These are phyloP conservation scores for Phoronis australis DNA, from an alignment of 2,888 invertebrate genomes.

Conservation along the genomic window DNA sequence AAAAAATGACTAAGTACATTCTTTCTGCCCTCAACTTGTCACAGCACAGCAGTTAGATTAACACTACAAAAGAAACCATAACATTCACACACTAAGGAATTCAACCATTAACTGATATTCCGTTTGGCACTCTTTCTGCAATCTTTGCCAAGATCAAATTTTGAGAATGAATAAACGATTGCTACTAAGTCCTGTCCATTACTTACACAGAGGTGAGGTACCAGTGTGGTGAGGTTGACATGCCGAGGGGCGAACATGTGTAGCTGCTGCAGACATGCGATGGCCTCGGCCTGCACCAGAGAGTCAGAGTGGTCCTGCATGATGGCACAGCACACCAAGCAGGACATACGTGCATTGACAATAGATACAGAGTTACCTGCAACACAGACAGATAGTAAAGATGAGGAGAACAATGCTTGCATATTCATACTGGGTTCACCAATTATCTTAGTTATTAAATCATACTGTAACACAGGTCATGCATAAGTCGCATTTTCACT, in stretches of 20 bases:
- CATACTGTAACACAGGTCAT: not conserved
- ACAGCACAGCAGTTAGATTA: no score
- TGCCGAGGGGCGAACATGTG: conserved; percentile 96
- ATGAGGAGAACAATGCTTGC: not conserved
- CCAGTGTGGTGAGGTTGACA: conserved; percentile 85
- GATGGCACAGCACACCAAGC: conserved; percentile 88
- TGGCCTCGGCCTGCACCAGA: conserved; percentile 90
- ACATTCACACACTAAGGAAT: no score
- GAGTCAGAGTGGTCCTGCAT: conserved; percentile 71
- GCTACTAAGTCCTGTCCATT: no score
- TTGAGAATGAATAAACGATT: no score
- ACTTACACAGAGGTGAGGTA: conserved; percentile 87
- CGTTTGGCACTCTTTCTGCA: no score
- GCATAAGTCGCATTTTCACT: not conserved
- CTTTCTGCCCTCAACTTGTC: no score
- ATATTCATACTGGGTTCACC: not conserved
- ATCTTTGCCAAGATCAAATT: no score
- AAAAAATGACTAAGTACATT: no score
- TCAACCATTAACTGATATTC: no score
- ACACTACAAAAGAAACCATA: no score
- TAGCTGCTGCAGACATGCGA: conserved; percentile 91
- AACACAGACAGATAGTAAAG: conserved; percentile 4
- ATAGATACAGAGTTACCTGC: conserved; percentile 68
- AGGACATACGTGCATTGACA: conserved; percentile 73
- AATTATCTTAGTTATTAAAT: not conserved